A percentile compares a stretch with the other conserved stretches of the same genome.
phyloP scores from a whole-genome alignment of 2,888 invertebrate genomes.

The Drosophila vallismaia region DNA sequence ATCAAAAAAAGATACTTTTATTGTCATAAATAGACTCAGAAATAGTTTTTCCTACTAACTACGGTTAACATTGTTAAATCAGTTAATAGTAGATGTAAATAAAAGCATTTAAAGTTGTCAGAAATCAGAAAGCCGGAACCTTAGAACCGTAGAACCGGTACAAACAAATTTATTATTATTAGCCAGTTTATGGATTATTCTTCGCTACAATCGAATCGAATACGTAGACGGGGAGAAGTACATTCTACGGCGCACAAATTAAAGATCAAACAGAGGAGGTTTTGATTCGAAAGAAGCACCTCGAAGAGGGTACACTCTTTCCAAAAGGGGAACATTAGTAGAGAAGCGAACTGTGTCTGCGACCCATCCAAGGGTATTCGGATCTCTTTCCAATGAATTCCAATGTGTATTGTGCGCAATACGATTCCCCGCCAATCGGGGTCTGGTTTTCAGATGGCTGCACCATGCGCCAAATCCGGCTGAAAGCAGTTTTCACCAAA shows the following conservation, averaged over 20 bases:
- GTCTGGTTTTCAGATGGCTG: conserved; percentile 39
- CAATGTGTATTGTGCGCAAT: conserved; percentile 26
- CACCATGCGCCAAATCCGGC: conserved; percentile 69
- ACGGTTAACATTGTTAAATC: background rate
- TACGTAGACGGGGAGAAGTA: background rate
- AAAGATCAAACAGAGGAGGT: conserved; percentile 34
- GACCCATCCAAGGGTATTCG: too few species aligned
- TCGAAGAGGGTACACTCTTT: background rate
- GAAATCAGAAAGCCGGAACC: background rate
- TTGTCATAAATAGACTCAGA: too few species aligned
- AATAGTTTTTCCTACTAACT: too few species aligned
- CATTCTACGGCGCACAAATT: conserved; percentile 40
- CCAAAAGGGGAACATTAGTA: too few species aligned
- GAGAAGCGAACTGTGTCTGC: too few species aligned
- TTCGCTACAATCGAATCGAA: conserved; percentile 17
- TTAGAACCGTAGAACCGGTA: background rate
- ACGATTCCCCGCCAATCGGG: conserved; percentile 22
- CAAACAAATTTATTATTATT: conserved; percentile 17
- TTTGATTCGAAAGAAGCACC: background rate
- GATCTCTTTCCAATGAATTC: background rate
- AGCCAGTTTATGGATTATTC: conserved; percentile 22
- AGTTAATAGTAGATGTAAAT: conserved; percentile 15
- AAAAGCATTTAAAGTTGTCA: background rate
- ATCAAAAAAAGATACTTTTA: conserved; percentile 3
- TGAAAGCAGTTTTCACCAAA: conserved; percentile 81